These are phyloP conservation scores for Phaedon cochleariae DNA, from an alignment of 2,888 invertebrate species.

Conservation along the genomic window DNA sequence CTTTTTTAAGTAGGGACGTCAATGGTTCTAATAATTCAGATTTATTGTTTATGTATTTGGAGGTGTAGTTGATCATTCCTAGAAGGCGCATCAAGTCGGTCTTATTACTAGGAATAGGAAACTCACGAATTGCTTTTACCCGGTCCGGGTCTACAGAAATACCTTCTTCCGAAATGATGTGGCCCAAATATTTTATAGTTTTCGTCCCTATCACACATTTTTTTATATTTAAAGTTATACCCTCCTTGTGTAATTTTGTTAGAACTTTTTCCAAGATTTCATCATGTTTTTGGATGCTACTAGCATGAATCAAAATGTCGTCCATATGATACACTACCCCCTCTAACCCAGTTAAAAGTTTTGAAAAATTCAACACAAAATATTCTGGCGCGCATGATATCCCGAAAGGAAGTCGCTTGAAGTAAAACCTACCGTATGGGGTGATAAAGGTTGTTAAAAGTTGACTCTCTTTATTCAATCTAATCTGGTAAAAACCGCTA, in stretches of 20 bases:
- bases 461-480: conserved; percentile 16
- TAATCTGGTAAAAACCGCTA: conserved; percentile 25
- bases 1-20: conserved; percentile 19
- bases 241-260: background rate
- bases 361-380: conserved; percentile 3
- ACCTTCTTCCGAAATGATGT: background rate
- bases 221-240: background rate
- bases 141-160: background rate
- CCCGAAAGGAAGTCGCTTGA: background rate
- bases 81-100: conserved; percentile 30
- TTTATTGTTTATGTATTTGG: conserved; percentile 18
- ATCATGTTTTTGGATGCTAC: conserved; percentile 39
- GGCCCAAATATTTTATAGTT: background rate
- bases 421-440: background rate
- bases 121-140: conserved; percentile 18
- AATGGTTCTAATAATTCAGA: conserved; percentile 22
- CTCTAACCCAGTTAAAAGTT: background rate
- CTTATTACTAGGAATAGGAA: conserved; percentile 39
- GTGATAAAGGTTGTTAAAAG: conserved; percentile 14
- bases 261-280: conserved; percentile 32
- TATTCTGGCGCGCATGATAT: conserved; percentile 7
- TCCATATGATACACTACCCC: conserved; percentile 1
- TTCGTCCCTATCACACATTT: background rate
- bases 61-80: conserved; percentile 21
- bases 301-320: conserved; percentile 20